Evolutionary conservation across 2,113 vertebrate genomes (phyloP).

Genomic region (Porphyrio hochstetteri): DNA sequence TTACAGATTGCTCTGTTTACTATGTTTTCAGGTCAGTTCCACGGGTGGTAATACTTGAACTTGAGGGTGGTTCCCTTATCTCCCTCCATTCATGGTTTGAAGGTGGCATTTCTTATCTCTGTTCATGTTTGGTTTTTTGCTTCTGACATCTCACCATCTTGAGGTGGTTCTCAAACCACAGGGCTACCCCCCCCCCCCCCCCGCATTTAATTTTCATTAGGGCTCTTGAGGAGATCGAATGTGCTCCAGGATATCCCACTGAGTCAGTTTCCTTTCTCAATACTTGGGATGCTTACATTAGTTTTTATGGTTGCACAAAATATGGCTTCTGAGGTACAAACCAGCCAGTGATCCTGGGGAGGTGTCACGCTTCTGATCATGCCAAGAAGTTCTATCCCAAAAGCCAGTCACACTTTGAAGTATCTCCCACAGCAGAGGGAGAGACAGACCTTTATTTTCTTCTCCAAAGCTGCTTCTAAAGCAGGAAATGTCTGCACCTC

Average conservation of each 20-base stretch:
- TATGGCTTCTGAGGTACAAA: not conserved
- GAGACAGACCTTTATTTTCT: constrained; percentile 17
- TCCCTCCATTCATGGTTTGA: not conserved
- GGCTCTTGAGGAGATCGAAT: not conserved
- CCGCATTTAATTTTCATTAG: not conserved
- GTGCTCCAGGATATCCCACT: not conserved
- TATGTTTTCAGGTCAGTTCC: not conserved
- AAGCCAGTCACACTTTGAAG: not conserved
- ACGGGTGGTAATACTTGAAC: not conserved
- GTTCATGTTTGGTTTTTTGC: not conserved
- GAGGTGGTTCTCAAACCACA: not conserved
- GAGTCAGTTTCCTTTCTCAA: not conserved
- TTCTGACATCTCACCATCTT: not conserved
- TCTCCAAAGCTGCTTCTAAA: constrained; percentile 22
- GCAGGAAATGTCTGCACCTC: constrained; percentile 19
- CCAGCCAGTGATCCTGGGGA: not conserved
- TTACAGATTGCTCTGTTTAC: not conserved
- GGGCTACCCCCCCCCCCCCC: not conserved
- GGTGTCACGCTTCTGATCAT: not conserved
- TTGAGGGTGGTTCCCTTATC: not conserved
- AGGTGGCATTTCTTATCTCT: not conserved
- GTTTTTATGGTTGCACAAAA: not conserved
- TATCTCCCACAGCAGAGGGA: not conserved
- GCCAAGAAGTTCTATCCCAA: not conserved
- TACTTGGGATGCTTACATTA: not conserved